Conservation (phyloP, 2,888 invertebrate genomes). For the Ephialtes manifestator region DNA sequence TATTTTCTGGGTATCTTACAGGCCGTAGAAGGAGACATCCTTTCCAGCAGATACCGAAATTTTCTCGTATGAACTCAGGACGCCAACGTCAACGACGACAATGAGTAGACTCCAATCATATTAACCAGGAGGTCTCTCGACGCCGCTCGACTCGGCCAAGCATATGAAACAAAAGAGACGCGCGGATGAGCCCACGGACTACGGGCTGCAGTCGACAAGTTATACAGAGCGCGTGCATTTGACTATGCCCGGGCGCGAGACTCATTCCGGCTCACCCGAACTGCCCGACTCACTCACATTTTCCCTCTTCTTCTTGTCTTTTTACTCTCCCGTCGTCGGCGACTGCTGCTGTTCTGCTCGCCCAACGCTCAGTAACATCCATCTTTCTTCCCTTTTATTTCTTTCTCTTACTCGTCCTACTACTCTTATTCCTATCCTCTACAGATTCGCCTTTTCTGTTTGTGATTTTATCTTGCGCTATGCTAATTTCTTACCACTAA, state of each 20-base stretch:
- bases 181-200: constrained; percentile 56
- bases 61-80: constrained; percentile 48
- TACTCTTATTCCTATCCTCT: neutral
- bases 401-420: constrained; percentile 38
- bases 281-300: constrained; percentile 47
- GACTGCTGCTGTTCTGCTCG: constrained; percentile 6
- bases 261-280: constrained; percentile 71
- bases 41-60: neutral
- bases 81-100: constrained; percentile 40
- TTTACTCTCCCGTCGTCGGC: constrained; percentile 61
- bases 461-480: constrained; percentile 78
- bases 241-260: constrained; percentile 79
- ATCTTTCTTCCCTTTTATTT: constrained; percentile 42
- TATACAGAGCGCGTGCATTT: constrained; percentile 82
- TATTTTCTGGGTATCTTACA: neutral
- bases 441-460: constrained; percentile 58
- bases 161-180: constrained; percentile 80
- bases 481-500: constrained; percentile 77
- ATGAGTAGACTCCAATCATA: constrained; percentile 58
- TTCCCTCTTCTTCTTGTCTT: constrained; percentile 37
- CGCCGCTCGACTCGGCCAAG: constrained; percentile 72
- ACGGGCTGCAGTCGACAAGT: constrained; percentile 81
- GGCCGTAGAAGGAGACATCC: neutral
- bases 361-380: constrained; percentile 33
- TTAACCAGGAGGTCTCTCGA: constrained; percentile 47